A percentile compares a stretch with the other conserved stretches of the same genome.
These are phyloP conservation scores for Siniperca obscura DNA, from an alignment of 2,797 vertebrate species.

Conservation along the genomic window DNA sequence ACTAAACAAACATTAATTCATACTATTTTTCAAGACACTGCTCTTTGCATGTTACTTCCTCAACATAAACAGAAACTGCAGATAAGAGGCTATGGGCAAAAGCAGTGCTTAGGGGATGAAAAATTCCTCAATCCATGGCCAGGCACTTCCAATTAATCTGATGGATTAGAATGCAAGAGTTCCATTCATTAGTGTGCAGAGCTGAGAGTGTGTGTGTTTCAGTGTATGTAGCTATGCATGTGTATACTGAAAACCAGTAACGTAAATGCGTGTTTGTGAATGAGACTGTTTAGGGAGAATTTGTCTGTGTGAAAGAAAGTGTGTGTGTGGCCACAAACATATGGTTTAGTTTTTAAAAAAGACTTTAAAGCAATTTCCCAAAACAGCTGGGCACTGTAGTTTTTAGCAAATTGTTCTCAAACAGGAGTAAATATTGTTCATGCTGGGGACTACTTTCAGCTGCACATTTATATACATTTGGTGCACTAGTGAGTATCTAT, in stretches of 20 bases:
- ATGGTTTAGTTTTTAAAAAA: background rate
- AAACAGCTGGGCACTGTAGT: background rate
- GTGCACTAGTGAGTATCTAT: background rate
- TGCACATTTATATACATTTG: background rate
- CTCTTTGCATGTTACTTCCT: conserved; percentile 42
- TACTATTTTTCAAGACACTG: conserved; percentile 14
- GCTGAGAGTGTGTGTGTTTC: conserved; percentile 37
- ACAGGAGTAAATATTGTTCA: background rate
- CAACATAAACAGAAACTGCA: conserved; percentile 67
- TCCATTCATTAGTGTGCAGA: conserved; percentile 76
- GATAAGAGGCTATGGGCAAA: conserved; percentile 46
- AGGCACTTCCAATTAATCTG: conserved; percentile 84
- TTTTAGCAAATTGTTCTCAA: background rate
- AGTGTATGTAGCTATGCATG: conserved; percentile 37
- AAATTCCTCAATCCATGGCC: conserved; percentile 75
- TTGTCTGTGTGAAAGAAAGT: conserved; percentile 25
- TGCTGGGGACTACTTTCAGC: background rate
- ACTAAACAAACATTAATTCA: conserved; percentile 16
- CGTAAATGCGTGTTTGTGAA: conserved; percentile 53
- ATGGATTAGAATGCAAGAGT: conserved; percentile 79
- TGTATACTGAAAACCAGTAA: conserved; percentile 36
- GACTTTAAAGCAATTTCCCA: background rate
- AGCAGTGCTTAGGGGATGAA: conserved; percentile 63
- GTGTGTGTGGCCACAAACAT: conserved; percentile 6
- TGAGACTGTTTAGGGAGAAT: conserved; percentile 42